A percentile compares a stretch with the other conserved stretches of the same genome.
phyloP scores from a whole-genome alignment of 2,113 vertebrate species.

The Hydrochoerus hydrochaeris region DNA sequence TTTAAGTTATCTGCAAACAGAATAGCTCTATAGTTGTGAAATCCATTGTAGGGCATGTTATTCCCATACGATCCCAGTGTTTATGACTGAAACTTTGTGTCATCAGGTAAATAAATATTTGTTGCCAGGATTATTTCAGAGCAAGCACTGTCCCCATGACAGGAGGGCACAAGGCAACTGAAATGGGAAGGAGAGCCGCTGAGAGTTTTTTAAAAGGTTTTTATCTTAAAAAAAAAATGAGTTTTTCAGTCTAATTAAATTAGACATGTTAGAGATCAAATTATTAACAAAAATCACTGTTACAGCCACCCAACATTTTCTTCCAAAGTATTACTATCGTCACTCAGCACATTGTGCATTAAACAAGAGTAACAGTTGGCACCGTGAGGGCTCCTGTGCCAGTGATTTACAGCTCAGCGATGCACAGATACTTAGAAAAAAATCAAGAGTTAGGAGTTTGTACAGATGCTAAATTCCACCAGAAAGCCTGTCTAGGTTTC shows the following conservation, averaged over 20 bases:
- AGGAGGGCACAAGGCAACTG: conserved; percentile 86
- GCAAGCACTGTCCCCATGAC: conserved; percentile 91
- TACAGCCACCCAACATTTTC: background rate
- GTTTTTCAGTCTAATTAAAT: background rate
- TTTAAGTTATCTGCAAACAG: too few species aligned
- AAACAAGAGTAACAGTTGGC: background rate
- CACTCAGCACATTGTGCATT: background rate
- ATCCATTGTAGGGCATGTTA: background rate
- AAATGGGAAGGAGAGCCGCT: conserved; percentile 88
- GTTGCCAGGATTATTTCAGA: conserved; percentile 91
- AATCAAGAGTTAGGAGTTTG: background rate
- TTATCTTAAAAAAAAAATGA: background rate
- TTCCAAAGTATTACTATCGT: background rate
- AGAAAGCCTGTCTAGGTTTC: background rate
- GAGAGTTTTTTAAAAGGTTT: conserved; percentile 90
- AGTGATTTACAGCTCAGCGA: background rate
- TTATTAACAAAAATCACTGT: conserved; percentile 17
- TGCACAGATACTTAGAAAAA: background rate
- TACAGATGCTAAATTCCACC: background rate
- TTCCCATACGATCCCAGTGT: background rate
- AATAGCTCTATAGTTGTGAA: background rate
- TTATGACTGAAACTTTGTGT: conserved; percentile 62
- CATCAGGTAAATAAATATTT: conserved; percentile 88
- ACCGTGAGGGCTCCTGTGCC: background rate
- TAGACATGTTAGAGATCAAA: background rate